Base-by-base conservation (phyloP, 2,888 invertebrate genomes). In the Notodromas monacha region DNA sequence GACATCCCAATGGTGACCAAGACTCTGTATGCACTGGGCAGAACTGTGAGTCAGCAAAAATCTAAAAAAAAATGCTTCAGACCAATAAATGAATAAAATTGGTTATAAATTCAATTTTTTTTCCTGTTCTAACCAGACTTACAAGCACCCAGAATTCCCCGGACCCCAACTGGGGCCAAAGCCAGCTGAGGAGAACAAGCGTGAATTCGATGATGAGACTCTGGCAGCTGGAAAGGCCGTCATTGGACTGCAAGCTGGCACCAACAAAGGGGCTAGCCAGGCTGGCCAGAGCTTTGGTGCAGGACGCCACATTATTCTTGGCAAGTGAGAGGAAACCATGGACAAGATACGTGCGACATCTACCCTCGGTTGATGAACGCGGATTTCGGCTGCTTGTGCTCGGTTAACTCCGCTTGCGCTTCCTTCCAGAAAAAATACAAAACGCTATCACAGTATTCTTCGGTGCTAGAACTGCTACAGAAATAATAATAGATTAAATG, bases 191-290 rank as follows among this genome's bases (percentile, higher is more conserved):
- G 77, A 79, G 49, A 69, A 74, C 65, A 74, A 77, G 51, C 70
- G 84, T 39, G 73, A 86, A 16, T 89, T 86, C 60, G 65, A 67
- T 13, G 84, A 84, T 0, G 86, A 84, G 47, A 72, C 73, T 46
- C 47, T 86, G 42, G 65, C 65, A 41, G 77, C 79, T 39, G 81
- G 81, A 14, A 63, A 86, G 54, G 63, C 67, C 39, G 58, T 79
- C 43, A 72, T 89, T 43, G 81, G 84, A 43, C 68, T 89, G 31
- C 86, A 89, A 52, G 81, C 79, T 40, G 89, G 89, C 34, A 68
- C 67, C 49, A 89, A 89, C 65, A 79, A 84, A 55, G 86, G 84
- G 27, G 84, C 84, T 41, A 68, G 70, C 35, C 84, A 84, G 53
- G 65, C 77, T 15, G 86, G 86, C 15, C 64, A 65, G 49, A 84